Conservation (phyloP, 2,797 vertebrate species). For the Arnoldichthys spilopterus region DNA sequence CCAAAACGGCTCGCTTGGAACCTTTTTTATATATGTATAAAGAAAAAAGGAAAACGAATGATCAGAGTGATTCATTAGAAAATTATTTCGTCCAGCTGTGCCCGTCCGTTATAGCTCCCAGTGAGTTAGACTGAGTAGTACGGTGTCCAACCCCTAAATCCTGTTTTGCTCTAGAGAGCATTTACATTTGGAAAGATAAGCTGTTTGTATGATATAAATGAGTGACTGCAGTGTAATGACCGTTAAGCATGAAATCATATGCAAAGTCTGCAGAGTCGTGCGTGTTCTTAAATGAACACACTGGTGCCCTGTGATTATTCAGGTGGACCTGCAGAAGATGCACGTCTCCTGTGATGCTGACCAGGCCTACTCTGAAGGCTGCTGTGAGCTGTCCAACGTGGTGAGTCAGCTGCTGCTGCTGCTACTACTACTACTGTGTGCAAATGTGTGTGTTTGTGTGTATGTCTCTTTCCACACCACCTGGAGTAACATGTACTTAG, state of each 20-base stretch:
- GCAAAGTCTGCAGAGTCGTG: not conserved
- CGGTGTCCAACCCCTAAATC: not conserved
- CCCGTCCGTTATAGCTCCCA: not conserved
- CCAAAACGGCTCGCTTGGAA: constrained; percentile 4
- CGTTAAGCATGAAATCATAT: not conserved
- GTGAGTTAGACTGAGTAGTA: not conserved
- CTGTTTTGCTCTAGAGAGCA: not conserved
- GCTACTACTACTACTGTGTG: constrained; percentile 5
- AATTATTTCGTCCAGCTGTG: not conserved
- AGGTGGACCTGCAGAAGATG: constrained; percentile 82
- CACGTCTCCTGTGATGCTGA: constrained; percentile 78
- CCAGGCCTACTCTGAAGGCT: constrained; percentile 77
- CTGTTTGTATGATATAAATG: not conserved
- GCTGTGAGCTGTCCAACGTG: constrained; percentile 81
- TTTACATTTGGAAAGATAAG: not conserved
- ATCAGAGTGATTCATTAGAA: not conserved
- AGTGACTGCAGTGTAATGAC: constrained; percentile 1
- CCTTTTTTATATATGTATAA: not conserved
- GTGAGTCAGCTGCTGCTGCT: constrained; percentile 66
- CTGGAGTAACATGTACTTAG: not conserved
- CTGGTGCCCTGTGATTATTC: constrained; percentile 29
- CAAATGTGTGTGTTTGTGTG: constrained; percentile 46
- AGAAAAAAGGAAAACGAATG: not conserved
- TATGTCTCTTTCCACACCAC: constrained; percentile 17
- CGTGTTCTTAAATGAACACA: not conserved